Percentiles rank a stretch among this genome's conserved stretches.
Conservation (phyloP, 2,113 vertebrate genomes). For the Diglossa brunneiventris region DNA sequence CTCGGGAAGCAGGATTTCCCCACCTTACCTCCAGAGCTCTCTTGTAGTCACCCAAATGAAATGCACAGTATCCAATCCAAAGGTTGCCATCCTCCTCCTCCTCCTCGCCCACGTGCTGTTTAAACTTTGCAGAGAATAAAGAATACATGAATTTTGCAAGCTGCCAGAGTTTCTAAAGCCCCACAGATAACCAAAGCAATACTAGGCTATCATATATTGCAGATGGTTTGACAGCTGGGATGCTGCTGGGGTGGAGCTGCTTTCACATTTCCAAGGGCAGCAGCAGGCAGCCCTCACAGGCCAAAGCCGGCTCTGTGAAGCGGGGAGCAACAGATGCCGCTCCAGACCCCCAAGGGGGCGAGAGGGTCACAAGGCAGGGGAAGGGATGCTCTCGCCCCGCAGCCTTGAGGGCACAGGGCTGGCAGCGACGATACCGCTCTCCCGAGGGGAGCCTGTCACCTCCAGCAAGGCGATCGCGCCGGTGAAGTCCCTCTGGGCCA, state of each 20-base stretch:
- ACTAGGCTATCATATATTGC: too few relatives aligned
- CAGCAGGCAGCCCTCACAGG: not conserved
- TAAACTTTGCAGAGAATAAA: slow-evolving; percentile 80
- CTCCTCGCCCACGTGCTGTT: slow-evolving; percentile 84
- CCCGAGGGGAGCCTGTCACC: slow-evolving; percentile 66
- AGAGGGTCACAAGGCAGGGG: not conserved
- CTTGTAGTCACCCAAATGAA: slow-evolving; percentile 94
- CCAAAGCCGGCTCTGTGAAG: not conserved
- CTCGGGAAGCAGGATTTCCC: not conserved
- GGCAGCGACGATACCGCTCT: not conserved
- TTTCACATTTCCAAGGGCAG: not conserved
- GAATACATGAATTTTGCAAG: not conserved
- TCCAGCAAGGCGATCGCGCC: slow-evolving; percentile 90
- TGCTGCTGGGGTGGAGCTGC: not conserved
- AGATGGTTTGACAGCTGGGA: not conserved
- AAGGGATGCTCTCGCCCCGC: not conserved
- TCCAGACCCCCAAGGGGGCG: not conserved
- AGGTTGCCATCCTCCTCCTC: slow-evolving; percentile 84
- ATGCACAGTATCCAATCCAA: slow-evolving; percentile 93
- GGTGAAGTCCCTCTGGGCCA: slow-evolving; percentile 88
- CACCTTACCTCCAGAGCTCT: slow-evolving; percentile 92
- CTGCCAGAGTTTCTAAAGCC: not conserved
- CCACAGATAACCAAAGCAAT: not conserved
- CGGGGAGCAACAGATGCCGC: not conserved
- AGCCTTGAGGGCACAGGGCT: not conserved